Conservation (phyloP, 2,888 invertebrate genomes). For the Drosophila stalkeri region DNA sequence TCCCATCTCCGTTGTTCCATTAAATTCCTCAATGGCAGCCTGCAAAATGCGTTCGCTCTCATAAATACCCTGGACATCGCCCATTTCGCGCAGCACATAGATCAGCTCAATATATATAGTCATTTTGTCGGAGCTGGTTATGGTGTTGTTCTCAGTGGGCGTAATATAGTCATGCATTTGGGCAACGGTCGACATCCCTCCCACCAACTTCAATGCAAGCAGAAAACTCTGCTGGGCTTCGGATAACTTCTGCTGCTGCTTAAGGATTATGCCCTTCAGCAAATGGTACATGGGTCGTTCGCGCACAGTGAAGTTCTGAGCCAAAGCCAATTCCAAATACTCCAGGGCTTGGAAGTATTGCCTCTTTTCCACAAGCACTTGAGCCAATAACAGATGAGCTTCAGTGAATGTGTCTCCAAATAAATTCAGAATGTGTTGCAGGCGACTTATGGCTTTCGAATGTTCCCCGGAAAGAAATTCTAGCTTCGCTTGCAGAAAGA, state of each 20-base stretch:
- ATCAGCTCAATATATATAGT: conserved; percentile 95
- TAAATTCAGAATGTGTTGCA: conserved; percentile 90
- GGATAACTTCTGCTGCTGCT: conserved; percentile 89
- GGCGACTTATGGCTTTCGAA: conserved; percentile 89
- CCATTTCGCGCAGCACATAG: conserved; percentile 84
- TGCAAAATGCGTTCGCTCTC: conserved; percentile 94
- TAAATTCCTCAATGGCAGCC: conserved; percentile 89
- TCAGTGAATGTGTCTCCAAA: conserved; percentile 93
- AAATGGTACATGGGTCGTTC: conserved; percentile 96
- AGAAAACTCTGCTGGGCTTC: conserved; percentile 91
- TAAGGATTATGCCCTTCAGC: conserved; percentile 93
- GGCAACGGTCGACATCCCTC: conserved; percentile 76
- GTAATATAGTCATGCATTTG: conserved; percentile 29
- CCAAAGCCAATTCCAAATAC: conserved; percentile 94
- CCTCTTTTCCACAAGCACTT: conserved; percentile 91
- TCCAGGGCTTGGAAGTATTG: conserved; percentile 92
- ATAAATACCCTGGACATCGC: conserved; percentile 85
- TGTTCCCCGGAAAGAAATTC: conserved; percentile 93
- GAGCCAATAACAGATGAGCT: conserved; percentile 94
- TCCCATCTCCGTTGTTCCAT: conserved; percentile 93
- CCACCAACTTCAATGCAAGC: conserved; percentile 90
- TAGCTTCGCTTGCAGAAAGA: conserved; percentile 91
- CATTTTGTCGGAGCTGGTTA: conserved; percentile 91
- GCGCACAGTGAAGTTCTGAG: conserved; percentile 96
- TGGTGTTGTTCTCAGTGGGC: conserved; percentile 59